phyloP scores from a whole-genome alignment of 2,113 vertebrate genomes.

The Lycaon pictus region DNA sequence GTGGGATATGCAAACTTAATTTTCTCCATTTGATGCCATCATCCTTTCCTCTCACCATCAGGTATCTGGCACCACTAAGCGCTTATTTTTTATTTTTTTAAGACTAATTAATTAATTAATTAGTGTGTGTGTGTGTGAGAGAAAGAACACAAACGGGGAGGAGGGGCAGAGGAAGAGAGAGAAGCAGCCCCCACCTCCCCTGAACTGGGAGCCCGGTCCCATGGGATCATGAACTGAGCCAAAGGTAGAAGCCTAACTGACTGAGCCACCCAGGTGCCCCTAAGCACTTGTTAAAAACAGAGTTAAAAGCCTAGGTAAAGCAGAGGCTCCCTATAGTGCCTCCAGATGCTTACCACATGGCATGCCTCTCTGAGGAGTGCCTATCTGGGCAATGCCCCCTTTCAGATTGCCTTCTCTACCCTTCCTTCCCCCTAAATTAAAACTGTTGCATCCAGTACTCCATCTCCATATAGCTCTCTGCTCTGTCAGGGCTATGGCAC shows the following conservation, averaged over 20 bases:
- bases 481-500: neutral
- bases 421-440: neutral
- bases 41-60: neutral
- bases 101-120: too few relatives aligned
- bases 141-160: too few relatives aligned
- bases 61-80: neutral
- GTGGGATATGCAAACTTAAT: neutral
- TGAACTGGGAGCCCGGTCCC: too few relatives aligned
- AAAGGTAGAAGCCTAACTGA: too few relatives aligned
- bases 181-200: too few relatives aligned
- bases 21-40: neutral
- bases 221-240: too few relatives aligned
- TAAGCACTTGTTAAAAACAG: conserved; percentile 1
- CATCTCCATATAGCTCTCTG: neutral
- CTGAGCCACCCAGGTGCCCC: too few relatives aligned
- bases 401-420: neutral
- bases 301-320: neutral
- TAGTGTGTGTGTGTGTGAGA: too few relatives aligned
- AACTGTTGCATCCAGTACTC: neutral
- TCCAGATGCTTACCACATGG: conserved; percentile 25
- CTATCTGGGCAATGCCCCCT: neutral
- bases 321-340: neutral
- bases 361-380: neutral
- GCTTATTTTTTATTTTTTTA: neutral
- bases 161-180: too few relatives aligned